A percentile compares a stretch with the other conserved stretches of the same genome.
Evolutionary conservation across 2,888 invertebrate species (phyloP).

Genomic region (Arrhopalites spinosus): DNA sequence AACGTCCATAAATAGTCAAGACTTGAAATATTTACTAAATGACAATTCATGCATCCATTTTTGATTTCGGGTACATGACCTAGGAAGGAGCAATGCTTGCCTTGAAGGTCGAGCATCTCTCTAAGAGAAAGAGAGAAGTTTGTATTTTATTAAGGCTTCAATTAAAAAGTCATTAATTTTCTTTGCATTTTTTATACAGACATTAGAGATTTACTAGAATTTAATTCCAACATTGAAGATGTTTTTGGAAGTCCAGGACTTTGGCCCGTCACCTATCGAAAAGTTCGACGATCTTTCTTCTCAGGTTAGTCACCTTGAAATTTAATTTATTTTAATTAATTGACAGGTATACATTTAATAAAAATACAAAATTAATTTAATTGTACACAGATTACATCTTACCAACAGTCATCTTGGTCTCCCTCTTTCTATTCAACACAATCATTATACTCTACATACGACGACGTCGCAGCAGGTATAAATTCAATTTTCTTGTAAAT

Average conservation of each 20-base stretch:
- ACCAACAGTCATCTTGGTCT: conserved; percentile 45
- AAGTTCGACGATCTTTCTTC: conserved; percentile 9
- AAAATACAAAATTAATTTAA: too few species aligned
- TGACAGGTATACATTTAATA: neutral
- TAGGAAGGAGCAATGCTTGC: too few species aligned
- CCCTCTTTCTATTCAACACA: conserved; percentile 47
- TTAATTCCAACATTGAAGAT: conserved; percentile 48
- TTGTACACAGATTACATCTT: conserved; percentile 53
- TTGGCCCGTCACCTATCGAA: conserved; percentile 47
- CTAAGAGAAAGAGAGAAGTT: too few species aligned
- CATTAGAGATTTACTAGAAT: conserved; percentile 38
- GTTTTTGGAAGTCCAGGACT: conserved; percentile 48
- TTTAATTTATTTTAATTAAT: neutral
- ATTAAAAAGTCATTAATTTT: too few species aligned
- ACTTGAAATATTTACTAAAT: too few species aligned
- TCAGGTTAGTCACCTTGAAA: conserved; percentile 18
- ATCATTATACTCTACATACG: conserved; percentile 49
- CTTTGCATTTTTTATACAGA: too few species aligned
- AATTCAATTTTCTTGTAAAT: neutral
- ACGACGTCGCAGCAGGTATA: conserved; percentile 46
- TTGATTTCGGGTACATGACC: too few species aligned
- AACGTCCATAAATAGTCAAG: too few species aligned
- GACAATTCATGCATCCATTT: neutral
- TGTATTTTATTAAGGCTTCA: too few species aligned
- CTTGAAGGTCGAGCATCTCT: too few species aligned